Evolutionary conservation across 2,888 invertebrate species (phyloP).

Genomic region (Limnephilus marmoratus): DNA sequence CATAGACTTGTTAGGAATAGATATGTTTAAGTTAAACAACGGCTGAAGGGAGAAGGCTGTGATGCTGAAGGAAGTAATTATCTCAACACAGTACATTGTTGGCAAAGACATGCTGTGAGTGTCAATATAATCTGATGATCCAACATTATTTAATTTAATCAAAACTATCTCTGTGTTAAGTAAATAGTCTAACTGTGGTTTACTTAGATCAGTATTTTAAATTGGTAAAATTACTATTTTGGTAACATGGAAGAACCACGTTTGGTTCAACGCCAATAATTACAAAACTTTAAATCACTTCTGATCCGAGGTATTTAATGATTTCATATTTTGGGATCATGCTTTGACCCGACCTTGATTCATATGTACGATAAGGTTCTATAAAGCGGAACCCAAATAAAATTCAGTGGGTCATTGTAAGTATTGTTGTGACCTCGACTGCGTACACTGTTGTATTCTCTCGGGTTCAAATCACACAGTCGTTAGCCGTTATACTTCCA

Average conservation of each 20-base stretch:
- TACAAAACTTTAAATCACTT: background rate
- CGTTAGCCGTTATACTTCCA: slow-evolving; percentile 31
- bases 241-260: background rate
- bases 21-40: too few relatives aligned
- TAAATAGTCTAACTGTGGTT: background rate
- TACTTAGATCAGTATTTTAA: background rate
- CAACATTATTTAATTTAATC: background rate
- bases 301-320: slow-evolving; percentile 20
- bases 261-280: background rate
- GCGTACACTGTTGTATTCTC: slow-evolving; percentile 2
- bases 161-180: background rate
- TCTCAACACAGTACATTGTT: too few relatives aligned
- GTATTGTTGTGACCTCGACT: slow-evolving; percentile 25
- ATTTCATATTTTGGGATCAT: background rate
- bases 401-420: slow-evolving; percentile 39
- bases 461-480: background rate
- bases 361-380: background rate
- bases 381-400: background rate
- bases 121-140: background rate
- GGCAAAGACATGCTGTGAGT: background rate
- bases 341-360: slow-evolving; percentile 28
- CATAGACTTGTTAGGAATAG: too few relatives aligned
- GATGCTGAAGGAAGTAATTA: too few relatives aligned
- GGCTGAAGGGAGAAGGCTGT: too few relatives aligned
- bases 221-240: background rate